Evolutionary conservation across 2,797 vertebrate genomes (phyloP).

Genomic region (Sebastes matsubarae): DNA sequence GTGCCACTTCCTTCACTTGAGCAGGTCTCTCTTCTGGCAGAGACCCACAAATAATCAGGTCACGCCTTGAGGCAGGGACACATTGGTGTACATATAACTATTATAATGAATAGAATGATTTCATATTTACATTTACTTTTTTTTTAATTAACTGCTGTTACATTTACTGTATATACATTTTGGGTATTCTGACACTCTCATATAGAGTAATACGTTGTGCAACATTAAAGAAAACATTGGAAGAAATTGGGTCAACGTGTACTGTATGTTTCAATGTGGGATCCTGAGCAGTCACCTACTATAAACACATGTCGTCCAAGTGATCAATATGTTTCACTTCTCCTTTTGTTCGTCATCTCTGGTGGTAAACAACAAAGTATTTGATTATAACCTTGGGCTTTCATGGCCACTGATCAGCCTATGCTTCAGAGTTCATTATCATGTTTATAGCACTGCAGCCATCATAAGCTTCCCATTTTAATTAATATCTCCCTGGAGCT

Average conservation of each 20-base stretch:
- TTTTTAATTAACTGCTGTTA: neutral
- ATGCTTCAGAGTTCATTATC: neutral
- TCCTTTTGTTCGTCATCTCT: neutral
- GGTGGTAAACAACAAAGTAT: neutral
- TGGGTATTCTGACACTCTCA: neutral
- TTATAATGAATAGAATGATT: neutral
- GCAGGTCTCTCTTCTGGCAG: neutral
- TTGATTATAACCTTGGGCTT: neutral
- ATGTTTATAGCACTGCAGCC: neutral
- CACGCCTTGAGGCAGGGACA: neutral
- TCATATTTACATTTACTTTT: neutral
- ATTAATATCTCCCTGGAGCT: neutral
- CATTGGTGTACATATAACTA: neutral
- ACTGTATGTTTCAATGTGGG: neutral
- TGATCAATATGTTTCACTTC: neutral
- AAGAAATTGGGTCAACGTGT: neutral
- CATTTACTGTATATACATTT: neutral
- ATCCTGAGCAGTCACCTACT: neutral
- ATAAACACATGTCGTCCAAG: neutral
- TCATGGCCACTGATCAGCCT: neutral
- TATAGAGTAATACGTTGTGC: neutral
- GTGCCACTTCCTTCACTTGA: neutral
- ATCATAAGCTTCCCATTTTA: neutral
- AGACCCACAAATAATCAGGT: conserved; percentile 1
- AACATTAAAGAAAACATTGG: neutral